These are phyloP conservation scores for Herpetotheres cachinnans DNA, from an alignment of 2,113 vertebrate genomes.

Conservation along the genomic window DNA sequence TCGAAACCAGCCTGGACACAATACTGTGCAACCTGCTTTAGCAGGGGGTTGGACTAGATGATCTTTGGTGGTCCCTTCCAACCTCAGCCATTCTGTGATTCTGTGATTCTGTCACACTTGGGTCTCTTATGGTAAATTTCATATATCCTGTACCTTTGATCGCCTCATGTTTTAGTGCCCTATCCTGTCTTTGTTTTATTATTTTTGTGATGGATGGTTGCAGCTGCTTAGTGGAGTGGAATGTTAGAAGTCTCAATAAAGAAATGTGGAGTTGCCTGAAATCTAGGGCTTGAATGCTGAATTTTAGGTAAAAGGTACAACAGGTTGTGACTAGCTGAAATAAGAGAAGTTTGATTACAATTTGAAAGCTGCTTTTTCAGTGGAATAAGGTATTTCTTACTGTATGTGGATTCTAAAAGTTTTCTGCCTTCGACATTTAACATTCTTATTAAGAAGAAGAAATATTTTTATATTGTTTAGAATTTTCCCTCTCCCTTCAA, in stretches of 20 bases:
- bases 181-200: background rate
- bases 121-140: background rate
- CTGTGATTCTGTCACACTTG: background rate
- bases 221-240: background rate
- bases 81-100: no score
- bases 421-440: background rate
- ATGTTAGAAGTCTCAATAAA: background rate
- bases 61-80: no score
- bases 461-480: background rate
- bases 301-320: background rate
- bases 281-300: background rate
- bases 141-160: background rate
- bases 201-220: background rate
- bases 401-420: background rate
- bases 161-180: background rate
- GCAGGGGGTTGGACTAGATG: no score
- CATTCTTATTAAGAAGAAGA: background rate
- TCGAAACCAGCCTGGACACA: no score
- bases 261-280: background rate
- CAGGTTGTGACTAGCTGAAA: background rate
- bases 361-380: background rate
- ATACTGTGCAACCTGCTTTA: no score
- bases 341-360: background rate
- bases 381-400: background rate
- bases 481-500: background rate